These are phyloP conservation scores for Channa argus DNA, from an alignment of 2,113 vertebrate genomes.

Conservation along the genomic window DNA sequence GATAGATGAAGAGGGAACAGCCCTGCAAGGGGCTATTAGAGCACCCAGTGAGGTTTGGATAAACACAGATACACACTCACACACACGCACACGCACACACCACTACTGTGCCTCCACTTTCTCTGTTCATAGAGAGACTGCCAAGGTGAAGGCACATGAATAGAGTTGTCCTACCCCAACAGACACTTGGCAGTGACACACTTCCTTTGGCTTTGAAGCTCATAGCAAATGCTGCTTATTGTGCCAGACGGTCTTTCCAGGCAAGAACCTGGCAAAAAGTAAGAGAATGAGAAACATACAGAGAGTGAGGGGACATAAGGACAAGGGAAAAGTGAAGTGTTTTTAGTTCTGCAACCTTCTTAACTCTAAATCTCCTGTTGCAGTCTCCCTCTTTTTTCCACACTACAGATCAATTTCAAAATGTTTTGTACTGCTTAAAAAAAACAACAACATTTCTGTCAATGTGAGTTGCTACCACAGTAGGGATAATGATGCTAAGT, in stretches of 20 bases:
- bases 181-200: constrained; percentile 66
- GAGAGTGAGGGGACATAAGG: not conserved
- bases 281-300: constrained; percentile 5
- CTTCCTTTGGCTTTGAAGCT: constrained; percentile 61
- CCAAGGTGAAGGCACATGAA: constrained; percentile 70
- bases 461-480: not conserved
- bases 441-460: not conserved
- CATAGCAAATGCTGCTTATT: constrained; percentile 36
- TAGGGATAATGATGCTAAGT: not conserved
- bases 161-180: constrained; percentile 62
- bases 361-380: not conserved
- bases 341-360: constrained; percentile 9
- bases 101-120: constrained; percentile 6
- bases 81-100: not conserved
- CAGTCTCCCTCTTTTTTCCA: not conserved
- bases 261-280: constrained; percentile 39
- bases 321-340: constrained; percentile 5
- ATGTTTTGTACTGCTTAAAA: not conserved
- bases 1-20: constrained; percentile 35
- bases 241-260: constrained; percentile 58
- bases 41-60: constrained; percentile 46
- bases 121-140: constrained; percentile 44
- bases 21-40: constrained; percentile 55
- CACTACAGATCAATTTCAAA: not conserved
- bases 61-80: constrained; percentile 54